Base-by-base conservation (phyloP, 1,140 invertebrate species). In the Solenopsis fugax region DNA sequence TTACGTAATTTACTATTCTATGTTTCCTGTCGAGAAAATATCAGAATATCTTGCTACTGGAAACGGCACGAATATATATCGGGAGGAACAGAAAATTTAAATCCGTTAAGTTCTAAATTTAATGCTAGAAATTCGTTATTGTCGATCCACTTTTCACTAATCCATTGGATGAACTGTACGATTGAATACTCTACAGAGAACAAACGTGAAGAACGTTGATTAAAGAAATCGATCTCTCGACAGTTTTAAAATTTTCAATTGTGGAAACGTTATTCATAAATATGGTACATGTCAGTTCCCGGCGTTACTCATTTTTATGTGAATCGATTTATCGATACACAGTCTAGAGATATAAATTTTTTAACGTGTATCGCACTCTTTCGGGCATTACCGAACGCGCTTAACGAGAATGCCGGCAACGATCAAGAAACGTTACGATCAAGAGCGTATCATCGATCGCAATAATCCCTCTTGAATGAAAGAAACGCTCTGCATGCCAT, bases 251-350 rank as follows among this genome's bases (percentile, higher is more conserved):
- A 65, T 78, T 16, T 62, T 48, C 16, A 24, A 16, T 65, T 62
- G 24, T 21, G n/a, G 7, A n/a, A 5, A n/a, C 4, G 7, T 29
- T 16, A 65, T 62, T 41, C 21, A 2, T 12, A 16, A 52, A 34
- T 58, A n/a, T n/a, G n/a, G n/a, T n/a, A 45, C 16, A 75, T 18
- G 4, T 75, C 54, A 5, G 0, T 10, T 18, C 4, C 41, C 58
- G 18, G 0, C 24, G 7, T 45, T 41, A 58, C 1, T 60, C 29
- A 73, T 45, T 64, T 16, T 29, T 29, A 29, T 29, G 9, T 77
- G 41, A 77, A 77, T 80, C 10, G 9, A 67, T 80, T 67, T 52
- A 41, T 54, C n/a, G 34, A 54, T 16, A 12, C 10, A 41, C 21
- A 18, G 4, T 54, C 37, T 4, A 24, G 41, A 62, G 3, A 6